These are phyloP conservation scores for Holacanthus passer DNA, from an alignment of 2,113 vertebrate species.

Conservation along the genomic window DNA sequence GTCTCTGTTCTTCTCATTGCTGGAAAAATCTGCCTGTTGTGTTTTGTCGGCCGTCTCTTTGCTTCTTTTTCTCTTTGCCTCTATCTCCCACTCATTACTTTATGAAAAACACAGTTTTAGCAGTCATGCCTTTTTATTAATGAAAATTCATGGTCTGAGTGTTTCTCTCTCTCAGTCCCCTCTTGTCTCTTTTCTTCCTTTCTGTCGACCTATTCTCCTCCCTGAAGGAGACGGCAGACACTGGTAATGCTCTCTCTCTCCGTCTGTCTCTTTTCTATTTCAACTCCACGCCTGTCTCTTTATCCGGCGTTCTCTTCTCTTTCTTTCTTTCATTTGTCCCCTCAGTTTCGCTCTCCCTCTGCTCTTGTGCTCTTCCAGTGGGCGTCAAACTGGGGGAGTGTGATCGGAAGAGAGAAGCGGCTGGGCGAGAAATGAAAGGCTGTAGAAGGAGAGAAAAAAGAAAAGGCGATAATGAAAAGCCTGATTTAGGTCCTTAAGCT, in stretches of 20 bases:
- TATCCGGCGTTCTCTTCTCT: slow-evolving; percentile 30
- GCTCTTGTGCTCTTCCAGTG: slow-evolving; percentile 79
- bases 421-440: slow-evolving; percentile 82
- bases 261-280: slow-evolving; percentile 45
- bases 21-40: slow-evolving; percentile 36
- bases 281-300: slow-evolving; percentile 44
- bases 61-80: slow-evolving; percentile 6
- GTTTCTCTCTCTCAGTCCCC: slow-evolving; percentile 40
- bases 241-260: slow-evolving; percentile 43
- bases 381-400: slow-evolving; percentile 83
- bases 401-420: slow-evolving; percentile 80
- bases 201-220: slow-evolving; percentile 38
- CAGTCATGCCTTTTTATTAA: slow-evolving; percentile 40
- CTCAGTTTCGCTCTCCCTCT: slow-evolving; percentile 60
- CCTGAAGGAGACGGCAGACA: slow-evolving; percentile 47
- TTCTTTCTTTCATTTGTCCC: slow-evolving; percentile 40
- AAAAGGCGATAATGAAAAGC: slow-evolving; percentile 75
- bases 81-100: slow-evolving; percentile 45
- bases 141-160: slow-evolving; percentile 48
- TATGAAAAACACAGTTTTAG: slow-evolving; percentile 36
- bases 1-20: slow-evolving; percentile 40
- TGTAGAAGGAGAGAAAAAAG: slow-evolving; percentile 73
- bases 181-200: slow-evolving; percentile 32
- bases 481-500: slow-evolving; percentile 79
- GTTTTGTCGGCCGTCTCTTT: slow-evolving; percentile 3